Evolutionary conservation across 2,888 invertebrate species (phyloP).

Genomic region (Oxycera nigricornis): DNA sequence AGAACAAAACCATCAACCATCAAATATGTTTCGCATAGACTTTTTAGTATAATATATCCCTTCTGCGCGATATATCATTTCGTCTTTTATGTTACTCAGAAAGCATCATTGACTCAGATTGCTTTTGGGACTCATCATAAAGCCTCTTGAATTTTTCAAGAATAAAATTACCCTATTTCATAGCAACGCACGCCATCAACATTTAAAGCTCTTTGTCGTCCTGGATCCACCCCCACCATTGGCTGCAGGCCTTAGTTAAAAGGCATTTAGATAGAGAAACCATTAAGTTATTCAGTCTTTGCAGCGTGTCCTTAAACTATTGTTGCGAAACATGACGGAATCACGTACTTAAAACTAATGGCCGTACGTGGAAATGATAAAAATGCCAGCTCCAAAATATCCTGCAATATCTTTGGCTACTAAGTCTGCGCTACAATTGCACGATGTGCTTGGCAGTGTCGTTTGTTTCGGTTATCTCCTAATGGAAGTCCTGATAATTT

Average conservation of each 20-base stretch:
- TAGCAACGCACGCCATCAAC: slow-evolving; percentile 7
- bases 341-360: slow-evolving; percentile 41
- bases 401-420: slow-evolving; percentile 4
- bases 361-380: slow-evolving; percentile 39
- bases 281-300: slow-evolving; percentile 38
- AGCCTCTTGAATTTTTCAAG: slow-evolving; percentile 21
- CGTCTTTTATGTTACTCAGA: too few relatives aligned
- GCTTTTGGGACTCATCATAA: not conserved
- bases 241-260: not conserved
- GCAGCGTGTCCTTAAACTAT: slow-evolving; percentile 36
- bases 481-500: slow-evolving; percentile 36
- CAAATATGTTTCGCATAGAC: too few relatives aligned
- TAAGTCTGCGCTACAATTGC: not conserved
- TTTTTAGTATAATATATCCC: not conserved
- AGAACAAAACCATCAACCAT: too few relatives aligned
- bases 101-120: too few relatives aligned
- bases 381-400: slow-evolving; percentile 18
- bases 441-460: not conserved
- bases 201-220: not conserved
- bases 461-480: slow-evolving; percentile 38
- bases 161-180: slow-evolving; percentile 38
- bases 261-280: slow-evolving; percentile 28
- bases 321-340: slow-evolving; percentile 36
- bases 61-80: not conserved
- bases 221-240: not conserved